Percentiles rank a stretch among this genome's conserved stretches.
These are phyloP conservation scores for Napeogenes inachia DNA, from an alignment of 2,888 invertebrate species.

Conservation along the genomic window DNA sequence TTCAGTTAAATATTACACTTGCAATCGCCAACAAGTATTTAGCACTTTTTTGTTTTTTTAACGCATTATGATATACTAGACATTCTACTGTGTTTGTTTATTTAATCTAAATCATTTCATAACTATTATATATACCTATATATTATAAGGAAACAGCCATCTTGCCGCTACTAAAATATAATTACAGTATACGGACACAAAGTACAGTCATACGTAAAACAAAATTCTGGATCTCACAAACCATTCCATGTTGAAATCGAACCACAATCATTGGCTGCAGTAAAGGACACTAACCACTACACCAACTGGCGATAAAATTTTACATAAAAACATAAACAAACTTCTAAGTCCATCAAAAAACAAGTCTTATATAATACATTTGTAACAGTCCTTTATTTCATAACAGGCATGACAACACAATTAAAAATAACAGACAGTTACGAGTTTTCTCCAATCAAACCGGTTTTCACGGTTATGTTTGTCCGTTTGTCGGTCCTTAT, in stretches of 20 bases:
- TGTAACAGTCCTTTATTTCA: not conserved
- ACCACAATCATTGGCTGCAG: no score
- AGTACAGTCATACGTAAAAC: no score
- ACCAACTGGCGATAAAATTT: no score
- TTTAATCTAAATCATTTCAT: not conserved
- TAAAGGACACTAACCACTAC: no score
- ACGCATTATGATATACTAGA: not conserved
- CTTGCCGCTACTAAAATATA: no score
- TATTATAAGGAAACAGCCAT: no score
- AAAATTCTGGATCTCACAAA: no score
- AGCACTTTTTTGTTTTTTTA: slow-evolving; percentile 1
- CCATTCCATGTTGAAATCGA: no score
- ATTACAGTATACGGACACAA: no score
- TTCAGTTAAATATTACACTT: not conserved
- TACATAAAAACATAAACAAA: no score
- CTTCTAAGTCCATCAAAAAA: no score
- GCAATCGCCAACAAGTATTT: not conserved
- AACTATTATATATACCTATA: no score
- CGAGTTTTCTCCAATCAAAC: not conserved
- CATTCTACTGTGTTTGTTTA: not conserved
- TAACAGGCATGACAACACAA: not conserved
- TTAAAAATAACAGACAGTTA: not conserved
- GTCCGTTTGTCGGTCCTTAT: not conserved
- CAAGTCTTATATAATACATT: not conserved
- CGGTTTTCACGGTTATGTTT: slow-evolving; percentile 6